phyloP scores from a whole-genome alignment of 2,113 vertebrate genomes.

The Cochlearius cochlearius region DNA sequence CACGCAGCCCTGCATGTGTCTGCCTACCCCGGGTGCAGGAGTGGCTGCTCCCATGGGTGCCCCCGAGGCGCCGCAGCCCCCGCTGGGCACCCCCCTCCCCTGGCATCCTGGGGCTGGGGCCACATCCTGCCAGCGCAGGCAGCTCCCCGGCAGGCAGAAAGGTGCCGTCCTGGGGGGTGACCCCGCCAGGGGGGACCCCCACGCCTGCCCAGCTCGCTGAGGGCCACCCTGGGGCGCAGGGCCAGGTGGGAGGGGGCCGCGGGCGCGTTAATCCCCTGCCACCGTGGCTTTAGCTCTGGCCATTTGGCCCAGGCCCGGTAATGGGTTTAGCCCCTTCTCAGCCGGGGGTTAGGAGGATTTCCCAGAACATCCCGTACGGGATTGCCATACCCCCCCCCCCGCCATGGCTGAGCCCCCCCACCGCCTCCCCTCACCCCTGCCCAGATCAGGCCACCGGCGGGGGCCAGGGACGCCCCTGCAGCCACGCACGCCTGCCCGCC shows the following conservation, averaged over 20 bases:
- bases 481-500: fast-evolving
- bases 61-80: not conserved
- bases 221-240: not conserved
- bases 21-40: not conserved
- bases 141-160: not conserved
- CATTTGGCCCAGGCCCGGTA: not conserved
- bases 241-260: fast-evolving
- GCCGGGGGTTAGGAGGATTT: constrained; percentile 56
- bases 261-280: not conserved
- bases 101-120: not conserved
- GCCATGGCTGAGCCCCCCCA: not conserved
- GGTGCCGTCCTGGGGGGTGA: not conserved
- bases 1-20: fast-evolving
- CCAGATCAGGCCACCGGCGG: fast-evolving
- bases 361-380: constrained; percentile 61
- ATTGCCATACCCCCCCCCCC: not conserved
- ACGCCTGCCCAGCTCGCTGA: fast-evolving
- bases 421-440: not conserved
- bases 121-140: not conserved
- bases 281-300: not conserved
- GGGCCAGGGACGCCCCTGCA: not conserved
- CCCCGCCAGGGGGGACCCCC: not conserved
- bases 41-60: fast-evolving
- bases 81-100: not conserved
- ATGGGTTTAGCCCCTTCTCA: constrained; percentile 61